A percentile compares a stretch with the other conserved stretches of the same genome.
These are phyloP conservation scores for Campylomormyrus numenius DNA, from an alignment of 2,113 vertebrate genomes.

Conservation along the genomic window DNA sequence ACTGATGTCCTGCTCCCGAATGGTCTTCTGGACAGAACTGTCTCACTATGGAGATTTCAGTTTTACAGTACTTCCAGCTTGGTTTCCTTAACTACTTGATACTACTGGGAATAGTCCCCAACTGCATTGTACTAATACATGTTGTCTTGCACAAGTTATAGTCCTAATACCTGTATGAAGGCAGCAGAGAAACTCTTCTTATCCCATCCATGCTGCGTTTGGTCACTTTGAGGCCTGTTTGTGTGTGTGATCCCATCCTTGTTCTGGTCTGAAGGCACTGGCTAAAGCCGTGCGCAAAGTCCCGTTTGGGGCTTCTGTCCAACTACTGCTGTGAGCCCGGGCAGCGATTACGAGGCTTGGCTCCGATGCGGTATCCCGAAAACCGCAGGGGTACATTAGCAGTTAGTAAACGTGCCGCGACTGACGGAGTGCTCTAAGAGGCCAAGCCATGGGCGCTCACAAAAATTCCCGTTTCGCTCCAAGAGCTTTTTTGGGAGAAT, in stretches of 20 bases:
- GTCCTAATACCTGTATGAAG: neutral
- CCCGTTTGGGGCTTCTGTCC: neutral
- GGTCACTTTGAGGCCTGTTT: neutral
- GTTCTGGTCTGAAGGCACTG: neutral
- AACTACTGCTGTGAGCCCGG: neutral
- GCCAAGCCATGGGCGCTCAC: neutral
- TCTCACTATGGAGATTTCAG: neutral
- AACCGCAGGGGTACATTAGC: conserved; percentile 21
- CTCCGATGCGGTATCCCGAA: neutral
- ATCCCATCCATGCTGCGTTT: neutral
- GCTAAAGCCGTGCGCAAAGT: neutral
- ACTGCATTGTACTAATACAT: neutral
- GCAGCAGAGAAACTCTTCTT: neutral
- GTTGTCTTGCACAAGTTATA: neutral
- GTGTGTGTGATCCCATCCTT: neutral
- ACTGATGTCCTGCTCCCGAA: neutral
- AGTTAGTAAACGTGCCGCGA: conserved; percentile 21
- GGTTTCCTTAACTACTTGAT: neutral
- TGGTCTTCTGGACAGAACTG: neutral
- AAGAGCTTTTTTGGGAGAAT: neutral
- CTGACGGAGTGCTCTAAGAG: conserved; percentile 6
- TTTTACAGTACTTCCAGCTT: neutral
- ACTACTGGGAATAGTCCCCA: neutral
- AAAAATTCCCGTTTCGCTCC: conserved; percentile 4
- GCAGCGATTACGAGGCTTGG: conserved; percentile 1